Base-by-base conservation (phyloP, 2,797 vertebrate genomes). In the Chaenodraco wilsoni region DNA sequence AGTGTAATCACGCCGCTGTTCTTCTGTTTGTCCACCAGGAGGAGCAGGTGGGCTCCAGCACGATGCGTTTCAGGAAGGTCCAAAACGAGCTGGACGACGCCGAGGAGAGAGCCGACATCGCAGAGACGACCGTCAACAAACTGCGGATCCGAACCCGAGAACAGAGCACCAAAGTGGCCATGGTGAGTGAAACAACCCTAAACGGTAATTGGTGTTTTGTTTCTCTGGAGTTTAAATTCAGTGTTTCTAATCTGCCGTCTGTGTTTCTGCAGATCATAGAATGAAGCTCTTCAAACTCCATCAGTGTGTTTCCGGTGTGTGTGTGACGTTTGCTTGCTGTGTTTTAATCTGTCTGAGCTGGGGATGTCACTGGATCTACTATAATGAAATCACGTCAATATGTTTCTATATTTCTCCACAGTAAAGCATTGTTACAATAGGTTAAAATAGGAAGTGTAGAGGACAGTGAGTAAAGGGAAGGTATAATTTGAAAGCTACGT, bases 51-150 rank as follows among this genome's bases (percentile, higher is more conserved):
- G 96, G 92, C 93, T 93, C 92, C 84, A 96, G 94, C 81, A 59
- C 95, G 56, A 89, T 93, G 44, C 96, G 96, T 74, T 97, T 95
- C 85, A 94, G 95, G 76, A 98, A 97, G 84, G 89, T 96, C 49
- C 97, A 98, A 87, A 96, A 97, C 0, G 96, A 98, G 71, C 88
- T 99, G 84, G 97, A 99, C 0, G 96, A 97, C 0, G 97, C 97
- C 0, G 97, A 98, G 87, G 97, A 98, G 52, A 91, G 97, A 0
- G 98, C 96, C 0, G 97, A 98, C 84, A 94, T 96, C 0, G 97
- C 97, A 0, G 97, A 99, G 90, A 94, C 93, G 0, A 95, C 96
- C 70, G 96, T 95, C 87, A 98, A 96, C 94, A 98, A 98, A 90
- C 93, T 98, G 69, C 93, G 96, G 0, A 88, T 94, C 5, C 95